These are phyloP conservation scores for Eriocheir sinensis DNA, from an alignment of 1,140 invertebrate genomes.

Conservation along the genomic window DNA sequence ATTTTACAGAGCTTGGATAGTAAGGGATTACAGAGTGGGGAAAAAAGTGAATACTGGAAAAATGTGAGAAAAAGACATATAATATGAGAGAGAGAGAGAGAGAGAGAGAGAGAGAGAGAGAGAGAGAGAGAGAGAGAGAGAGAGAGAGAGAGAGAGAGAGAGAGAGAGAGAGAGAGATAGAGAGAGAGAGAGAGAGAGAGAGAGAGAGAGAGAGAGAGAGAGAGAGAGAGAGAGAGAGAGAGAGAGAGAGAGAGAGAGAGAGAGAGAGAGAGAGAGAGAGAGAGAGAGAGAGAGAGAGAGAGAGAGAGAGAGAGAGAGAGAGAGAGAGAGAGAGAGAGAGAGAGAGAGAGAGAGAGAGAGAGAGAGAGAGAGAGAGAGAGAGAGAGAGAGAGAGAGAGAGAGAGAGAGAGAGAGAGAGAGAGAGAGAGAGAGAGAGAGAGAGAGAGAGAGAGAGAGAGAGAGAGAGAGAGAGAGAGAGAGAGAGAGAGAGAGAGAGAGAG, in stretches of 20 bases:
- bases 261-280: constrained; percentile 19
- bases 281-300: too few species aligned
- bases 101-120: background rate
- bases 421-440: background rate
- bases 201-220: constrained; percentile 1
- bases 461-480: background rate
- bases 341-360: constrained; percentile 4
- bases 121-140: background rate
- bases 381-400: constrained; percentile 19
- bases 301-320: too few species aligned
- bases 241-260: constrained; percentile 1
- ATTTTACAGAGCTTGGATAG: background rate
- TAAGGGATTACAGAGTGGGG: background rate
- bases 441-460: background rate
- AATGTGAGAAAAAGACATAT: background rate
- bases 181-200: too few species aligned
- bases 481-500: background rate
- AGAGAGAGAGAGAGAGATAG: too few species aligned
- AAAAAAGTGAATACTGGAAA: background rate
- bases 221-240: background rate
- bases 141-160: background rate
- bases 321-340: constrained; percentile 19
- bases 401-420: background rate
- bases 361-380: too few species aligned
- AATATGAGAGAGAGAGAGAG: background rate